Evolutionary conservation across 2,797 vertebrate species (phyloP).

Genomic region (Ceyx erithaca): DNA sequence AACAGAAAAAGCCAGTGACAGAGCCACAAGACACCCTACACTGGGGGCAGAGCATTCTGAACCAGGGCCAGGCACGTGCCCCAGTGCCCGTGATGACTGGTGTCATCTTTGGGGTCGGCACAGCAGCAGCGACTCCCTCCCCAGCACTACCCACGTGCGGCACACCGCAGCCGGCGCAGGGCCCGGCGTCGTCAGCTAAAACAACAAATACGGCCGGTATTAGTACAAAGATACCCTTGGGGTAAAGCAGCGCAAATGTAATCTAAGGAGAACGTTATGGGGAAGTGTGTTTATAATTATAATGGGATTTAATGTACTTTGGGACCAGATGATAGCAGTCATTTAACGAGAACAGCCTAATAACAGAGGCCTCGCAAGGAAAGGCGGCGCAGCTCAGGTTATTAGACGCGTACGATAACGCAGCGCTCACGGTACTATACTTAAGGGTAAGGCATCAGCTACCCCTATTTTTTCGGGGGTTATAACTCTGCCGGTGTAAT

Average conservation of each 20-base stretch:
- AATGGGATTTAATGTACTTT: constrained; percentile 82
- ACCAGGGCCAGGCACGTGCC: too few species aligned
- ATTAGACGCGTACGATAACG: not conserved
- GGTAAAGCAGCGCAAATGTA: constrained; percentile 71
- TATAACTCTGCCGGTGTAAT: constrained; percentile 5
- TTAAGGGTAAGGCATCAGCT: constrained; percentile 28
- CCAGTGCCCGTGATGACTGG: not conserved
- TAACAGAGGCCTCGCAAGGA: constrained; percentile 60
- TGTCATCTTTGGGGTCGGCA: not conserved
- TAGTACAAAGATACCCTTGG: constrained; percentile 77
- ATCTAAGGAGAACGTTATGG: constrained; percentile 76
- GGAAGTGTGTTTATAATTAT: constrained; percentile 82
- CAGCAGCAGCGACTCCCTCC: not conserved
- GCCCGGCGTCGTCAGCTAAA: constrained; percentile 64
- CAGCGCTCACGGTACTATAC: not conserved
- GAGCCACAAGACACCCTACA: accelerated
- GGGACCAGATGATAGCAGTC: constrained; percentile 79
- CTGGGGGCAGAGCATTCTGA: not conserved
- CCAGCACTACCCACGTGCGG: not conserved
- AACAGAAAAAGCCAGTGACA: too few species aligned
- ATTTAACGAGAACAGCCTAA: constrained; percentile 74
- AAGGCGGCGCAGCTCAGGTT: constrained; percentile 26
- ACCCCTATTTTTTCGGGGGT: constrained; percentile 45
- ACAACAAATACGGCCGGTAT: constrained; percentile 72
- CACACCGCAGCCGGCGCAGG: constrained; percentile 26